phyloP scores from a whole-genome alignment of 2,113 vertebrate species.

The Thermophis baileyi region DNA sequence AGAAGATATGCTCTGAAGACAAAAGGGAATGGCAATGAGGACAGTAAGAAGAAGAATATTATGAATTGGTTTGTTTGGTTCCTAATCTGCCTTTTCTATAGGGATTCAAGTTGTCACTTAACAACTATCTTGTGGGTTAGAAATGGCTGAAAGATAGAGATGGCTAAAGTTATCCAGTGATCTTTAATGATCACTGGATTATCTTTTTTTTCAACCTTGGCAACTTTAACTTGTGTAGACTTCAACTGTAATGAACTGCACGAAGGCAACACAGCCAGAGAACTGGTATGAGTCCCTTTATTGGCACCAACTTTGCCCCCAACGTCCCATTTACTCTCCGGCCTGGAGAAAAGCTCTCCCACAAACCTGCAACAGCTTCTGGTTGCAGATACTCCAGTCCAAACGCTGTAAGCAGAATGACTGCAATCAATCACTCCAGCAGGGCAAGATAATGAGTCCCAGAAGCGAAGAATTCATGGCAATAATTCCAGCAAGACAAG shows the following conservation, averaged over 20 bases:
- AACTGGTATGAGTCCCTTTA: too few relatives aligned
- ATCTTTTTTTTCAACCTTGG: neutral
- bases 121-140: neutral
- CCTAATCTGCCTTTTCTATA: neutral
- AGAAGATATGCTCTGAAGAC: neutral
- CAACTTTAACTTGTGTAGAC: neutral
- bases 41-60: neutral
- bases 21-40: neutral
- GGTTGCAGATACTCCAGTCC: too few relatives aligned
- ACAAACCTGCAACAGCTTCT: too few relatives aligned
- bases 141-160: neutral
- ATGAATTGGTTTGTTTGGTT: neutral
- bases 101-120: neutral
- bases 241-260: neutral
- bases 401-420: too few relatives aligned
- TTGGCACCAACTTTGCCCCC: too few relatives aligned
- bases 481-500: too few relatives aligned
- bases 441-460: too few relatives aligned
- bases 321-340: too few relatives aligned
- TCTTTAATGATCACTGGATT: neutral
- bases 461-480: too few relatives aligned
- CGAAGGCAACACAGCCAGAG: too few relatives aligned
- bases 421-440: too few relatives aligned
- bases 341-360: too few relatives aligned
- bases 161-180: neutral